A percentile compares a stretch with the other conserved stretches of the same genome.
phyloP scores from a whole-genome alignment of 2,888 invertebrate species.

The Diadegma fenestrale region DNA sequence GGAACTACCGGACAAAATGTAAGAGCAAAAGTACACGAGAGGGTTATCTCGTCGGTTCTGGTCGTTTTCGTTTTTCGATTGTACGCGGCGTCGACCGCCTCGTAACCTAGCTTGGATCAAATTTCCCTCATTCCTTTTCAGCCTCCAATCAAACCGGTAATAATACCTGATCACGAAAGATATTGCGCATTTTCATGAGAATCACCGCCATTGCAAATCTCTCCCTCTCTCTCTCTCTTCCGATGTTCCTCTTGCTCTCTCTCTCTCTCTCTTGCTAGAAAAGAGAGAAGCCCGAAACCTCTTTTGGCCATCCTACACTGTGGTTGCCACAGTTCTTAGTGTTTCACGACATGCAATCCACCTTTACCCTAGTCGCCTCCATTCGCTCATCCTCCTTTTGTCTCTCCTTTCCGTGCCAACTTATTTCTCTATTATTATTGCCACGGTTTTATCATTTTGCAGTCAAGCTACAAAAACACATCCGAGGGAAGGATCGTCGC shows the following conservation, averaged over 20 bases:
- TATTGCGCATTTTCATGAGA: constrained; percentile 82
- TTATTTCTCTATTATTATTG: constrained; percentile 43
- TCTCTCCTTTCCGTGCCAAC: constrained; percentile 44
- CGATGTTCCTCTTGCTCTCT: constrained; percentile 56
- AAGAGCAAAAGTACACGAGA: constrained; percentile 33
- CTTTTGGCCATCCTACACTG: constrained; percentile 64
- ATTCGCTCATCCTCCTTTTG: constrained; percentile 28
- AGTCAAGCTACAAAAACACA: background rate
- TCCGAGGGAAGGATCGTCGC: background rate
- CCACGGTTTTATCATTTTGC: constrained; percentile 30
- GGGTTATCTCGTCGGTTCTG: constrained; percentile 40
- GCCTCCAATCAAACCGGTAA: constrained; percentile 77
- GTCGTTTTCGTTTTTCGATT: constrained; percentile 57
- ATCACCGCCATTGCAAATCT: constrained; percentile 82
- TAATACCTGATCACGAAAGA: constrained; percentile 84
- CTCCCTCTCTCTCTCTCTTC: constrained; percentile 59
- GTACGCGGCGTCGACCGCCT: constrained; percentile 63
- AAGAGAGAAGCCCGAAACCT: constrained; percentile 75
- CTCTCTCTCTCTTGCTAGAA: constrained; percentile 59
- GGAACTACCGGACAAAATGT: constrained; percentile 52
- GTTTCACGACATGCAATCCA: constrained; percentile 83
- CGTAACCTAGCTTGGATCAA: constrained; percentile 71
- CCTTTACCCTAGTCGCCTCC: constrained; percentile 74
- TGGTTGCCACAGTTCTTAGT: constrained; percentile 76
- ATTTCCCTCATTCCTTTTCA: constrained; percentile 40